These are phyloP conservation scores for Strigamia crassipes DNA, from an alignment of 2,888 invertebrate species.

Conservation along the genomic window DNA sequence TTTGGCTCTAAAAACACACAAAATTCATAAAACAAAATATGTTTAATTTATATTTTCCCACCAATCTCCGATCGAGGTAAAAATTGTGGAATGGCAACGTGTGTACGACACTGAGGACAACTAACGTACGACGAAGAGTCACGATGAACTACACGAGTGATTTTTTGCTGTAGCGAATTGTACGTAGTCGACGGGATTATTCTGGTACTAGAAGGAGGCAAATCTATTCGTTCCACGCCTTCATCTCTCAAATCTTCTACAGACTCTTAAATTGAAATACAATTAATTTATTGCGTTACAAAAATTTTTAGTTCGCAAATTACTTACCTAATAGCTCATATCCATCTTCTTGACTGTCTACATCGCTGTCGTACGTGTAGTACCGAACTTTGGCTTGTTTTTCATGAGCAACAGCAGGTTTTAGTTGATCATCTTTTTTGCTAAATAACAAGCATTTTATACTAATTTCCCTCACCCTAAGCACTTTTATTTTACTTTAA, in stretches of 20 bases:
- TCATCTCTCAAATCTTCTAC: background rate
- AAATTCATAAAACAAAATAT: background rate
- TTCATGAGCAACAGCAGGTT: background rate
- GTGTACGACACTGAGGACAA: background rate
- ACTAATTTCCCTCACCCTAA: background rate
- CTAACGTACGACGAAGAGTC: background rate
- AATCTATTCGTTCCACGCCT: background rate
- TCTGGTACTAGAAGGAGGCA: background rate
- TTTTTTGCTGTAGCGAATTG: background rate
- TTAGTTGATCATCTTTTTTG: background rate
- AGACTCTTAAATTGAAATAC: background rate
- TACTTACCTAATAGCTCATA: background rate
- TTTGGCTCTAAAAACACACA: background rate
- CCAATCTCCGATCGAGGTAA: background rate
- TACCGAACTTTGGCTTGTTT: background rate
- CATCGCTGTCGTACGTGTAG: constrained; percentile 1
- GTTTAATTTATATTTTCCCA: background rate
- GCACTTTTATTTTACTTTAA: background rate
- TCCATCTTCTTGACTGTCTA: constrained; percentile 6
- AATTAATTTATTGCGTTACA: background rate
- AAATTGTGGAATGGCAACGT: background rate
- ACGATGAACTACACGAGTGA: background rate
- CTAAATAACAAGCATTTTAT: background rate
- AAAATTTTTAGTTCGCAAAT: background rate
- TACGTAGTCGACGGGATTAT: background rate